Base-by-base conservation (phyloP, 2,888 invertebrate species). In the Sicus ferrugineus region DNA sequence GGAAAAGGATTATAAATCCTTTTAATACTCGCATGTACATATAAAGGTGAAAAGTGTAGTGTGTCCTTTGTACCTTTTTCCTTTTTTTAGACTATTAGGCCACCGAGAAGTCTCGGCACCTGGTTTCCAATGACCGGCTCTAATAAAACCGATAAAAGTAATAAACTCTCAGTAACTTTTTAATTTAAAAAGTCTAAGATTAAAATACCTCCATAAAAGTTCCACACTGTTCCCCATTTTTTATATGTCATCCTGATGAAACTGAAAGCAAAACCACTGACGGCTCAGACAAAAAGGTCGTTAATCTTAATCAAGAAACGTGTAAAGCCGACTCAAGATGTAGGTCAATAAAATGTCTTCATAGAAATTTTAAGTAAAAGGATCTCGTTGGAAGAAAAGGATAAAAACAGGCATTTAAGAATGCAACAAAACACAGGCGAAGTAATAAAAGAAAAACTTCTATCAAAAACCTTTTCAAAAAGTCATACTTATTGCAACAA, bases 291-390 rank as follows among this genome's bases (percentile, higher is more conserved):
- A 11, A 26, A 23, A 63, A 50, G 69, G 67, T 70, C 70, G 70
- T 70, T 67, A 70, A 70, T 70, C 67, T 70, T 67, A 68, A 68
- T 65, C 68, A 65, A 70, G 68, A 65, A 58, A 46, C 63, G 64
- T 65, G 46, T 34, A 59, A 46, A 54, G 42, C 34, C 23, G 56
- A 42, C 42, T 66, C 38, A 19, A 48, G 26, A 19, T 21, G 50
- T 42, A 34, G 48, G 19, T 26, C 42, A 30, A n/a, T 42, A 48
- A 58, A 61, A 11, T 5, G 34, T 14, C n/a, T 34, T 21, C 19
- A 65, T 54, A 38, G 52, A 30, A 38, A 34, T 3, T n/a, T 1
- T 31, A 31, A 38, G 38, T 54, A 63, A 65, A 54, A 34, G 54
- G 65, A 65, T 52, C 52, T 31, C 28, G 50, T 64, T 50, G 23